Conservation (phyloP, 2,797 vertebrate species). For the Gymnoscopelus microlampas region DNA sequence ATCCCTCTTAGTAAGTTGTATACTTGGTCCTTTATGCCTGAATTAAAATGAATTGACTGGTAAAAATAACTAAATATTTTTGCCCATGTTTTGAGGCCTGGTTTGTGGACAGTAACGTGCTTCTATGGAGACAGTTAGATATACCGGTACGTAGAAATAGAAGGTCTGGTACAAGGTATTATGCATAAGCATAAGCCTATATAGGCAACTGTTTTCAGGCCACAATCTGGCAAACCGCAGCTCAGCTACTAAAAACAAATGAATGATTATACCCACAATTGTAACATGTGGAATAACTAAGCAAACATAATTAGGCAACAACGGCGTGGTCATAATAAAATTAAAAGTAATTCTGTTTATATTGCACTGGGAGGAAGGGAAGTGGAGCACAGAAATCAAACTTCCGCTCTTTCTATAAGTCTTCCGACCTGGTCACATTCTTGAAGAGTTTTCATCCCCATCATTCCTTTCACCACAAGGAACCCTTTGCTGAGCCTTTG, state of each 20-base stretch:
- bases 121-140: neutral
- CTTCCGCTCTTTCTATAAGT: slow-evolving; percentile 85
- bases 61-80: neutral
- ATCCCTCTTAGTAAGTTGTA: slow-evolving; percentile 34
- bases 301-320: too few relatives aligned
- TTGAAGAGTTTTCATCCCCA: slow-evolving; percentile 75
- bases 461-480: slow-evolving; percentile 85
- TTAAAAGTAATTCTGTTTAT: too few relatives aligned
- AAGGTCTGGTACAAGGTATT: neutral
- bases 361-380: slow-evolving; percentile 41
- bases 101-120: neutral
- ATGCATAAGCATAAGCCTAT: too few relatives aligned
- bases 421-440: slow-evolving; percentile 72
- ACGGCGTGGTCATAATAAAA: too few relatives aligned
- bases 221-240: too few relatives aligned
- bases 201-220: too few relatives aligned
- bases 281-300: too few relatives aligned
- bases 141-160: neutral
- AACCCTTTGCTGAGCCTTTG: slow-evolving; percentile 80
- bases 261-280: too few relatives aligned
- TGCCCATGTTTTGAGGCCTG: slow-evolving; percentile 6
- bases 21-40: slow-evolving; percentile 27
- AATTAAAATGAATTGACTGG: slow-evolving; percentile 30
- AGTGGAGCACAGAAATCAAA: slow-evolving; percentile 85
- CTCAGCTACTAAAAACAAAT: too few relatives aligned